Conservation (phyloP, 23 tunicate genomes). For the Trididemnum clinides region DNA sequence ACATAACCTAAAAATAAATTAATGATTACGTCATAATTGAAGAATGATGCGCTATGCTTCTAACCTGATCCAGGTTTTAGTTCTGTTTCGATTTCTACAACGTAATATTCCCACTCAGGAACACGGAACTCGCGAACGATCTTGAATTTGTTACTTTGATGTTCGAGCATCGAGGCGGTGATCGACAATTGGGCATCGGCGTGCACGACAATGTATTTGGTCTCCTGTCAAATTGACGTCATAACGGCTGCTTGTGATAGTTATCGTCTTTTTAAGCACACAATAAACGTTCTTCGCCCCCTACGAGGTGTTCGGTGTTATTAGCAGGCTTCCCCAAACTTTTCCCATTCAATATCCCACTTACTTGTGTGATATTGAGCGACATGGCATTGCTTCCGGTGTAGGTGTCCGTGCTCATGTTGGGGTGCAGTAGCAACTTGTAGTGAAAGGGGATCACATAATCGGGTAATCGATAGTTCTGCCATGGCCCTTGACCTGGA, state of each 20-base stretch:
- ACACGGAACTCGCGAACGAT: constrained; percentile 56
- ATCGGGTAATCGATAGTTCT: constrained; percentile 76
- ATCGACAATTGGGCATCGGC: constrained; percentile 56
- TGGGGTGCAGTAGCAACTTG: constrained; percentile 65
- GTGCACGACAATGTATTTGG: constrained; percentile 74
- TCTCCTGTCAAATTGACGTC: no score
- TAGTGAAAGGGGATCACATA: constrained; percentile 75
- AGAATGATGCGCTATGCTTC: no score
- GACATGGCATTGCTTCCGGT: constrained; percentile 82
- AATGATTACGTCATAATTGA: no score
- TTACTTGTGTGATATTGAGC: constrained; percentile 49
- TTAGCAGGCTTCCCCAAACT: no score
- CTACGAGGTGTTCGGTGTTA: no score
- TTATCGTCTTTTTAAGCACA: no score
- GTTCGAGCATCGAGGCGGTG: constrained; percentile 6
- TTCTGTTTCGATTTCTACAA: constrained; percentile 34
- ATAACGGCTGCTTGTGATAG: no score
- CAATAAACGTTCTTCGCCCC: no score
- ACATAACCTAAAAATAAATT: constrained; percentile 31
- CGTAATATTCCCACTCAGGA: constrained; percentile 65
- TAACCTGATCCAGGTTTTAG: neutral
- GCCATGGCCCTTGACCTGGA: constrained; percentile 71
- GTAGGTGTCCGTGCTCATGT: constrained; percentile 76
- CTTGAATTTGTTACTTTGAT: neutral
- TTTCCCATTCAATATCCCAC: neutral